A percentile compares a stretch with the other conserved stretches of the same genome.
Conservation (phyloP, 2,888 invertebrate species). For the Ceriagrion tenellum region DNA sequence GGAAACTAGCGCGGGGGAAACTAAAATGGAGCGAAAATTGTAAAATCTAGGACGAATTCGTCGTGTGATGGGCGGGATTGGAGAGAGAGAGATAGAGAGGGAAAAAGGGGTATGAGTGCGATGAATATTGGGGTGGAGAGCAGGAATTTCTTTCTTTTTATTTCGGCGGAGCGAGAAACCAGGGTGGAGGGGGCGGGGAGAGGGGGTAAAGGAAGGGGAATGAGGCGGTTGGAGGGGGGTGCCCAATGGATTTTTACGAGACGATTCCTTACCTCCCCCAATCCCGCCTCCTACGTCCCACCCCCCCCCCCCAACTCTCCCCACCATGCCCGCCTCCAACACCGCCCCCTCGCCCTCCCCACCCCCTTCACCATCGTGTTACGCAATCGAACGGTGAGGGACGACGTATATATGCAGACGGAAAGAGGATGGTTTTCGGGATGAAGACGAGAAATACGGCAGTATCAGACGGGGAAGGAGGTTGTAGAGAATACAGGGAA, state of each 20-base stretch:
- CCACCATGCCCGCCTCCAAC: neutral
- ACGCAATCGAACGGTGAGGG: slow-evolving; percentile 27
- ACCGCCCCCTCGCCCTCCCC: neutral
- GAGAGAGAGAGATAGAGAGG: neutral
- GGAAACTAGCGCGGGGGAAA: neutral
- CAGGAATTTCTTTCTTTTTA: neutral
- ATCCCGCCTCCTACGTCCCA: neutral
- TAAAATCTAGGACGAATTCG: slow-evolving; percentile 7
- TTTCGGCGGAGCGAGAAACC: neutral
- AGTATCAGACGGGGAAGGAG: neutral
- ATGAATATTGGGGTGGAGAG: slow-evolving; percentile 21
- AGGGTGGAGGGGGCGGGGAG: neutral
- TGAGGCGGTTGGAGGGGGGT: neutral
- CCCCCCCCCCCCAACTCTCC: neutral
- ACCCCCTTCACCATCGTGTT: neutral
- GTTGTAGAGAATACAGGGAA: neutral
- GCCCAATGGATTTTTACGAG: slow-evolving; percentile 35
- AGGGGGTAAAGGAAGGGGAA: neutral
- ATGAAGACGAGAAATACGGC: neutral
- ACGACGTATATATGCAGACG: neutral
- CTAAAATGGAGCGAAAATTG: neutral
- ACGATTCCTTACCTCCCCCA: slow-evolving; percentile 34
- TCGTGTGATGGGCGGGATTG: neutral
- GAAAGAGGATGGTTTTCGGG: neutral
- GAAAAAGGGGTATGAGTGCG: neutral